These are phyloP conservation scores for Orestias chungarensis DNA, from an alignment of 2,797 vertebrate genomes.

Conservation along the genomic window DNA sequence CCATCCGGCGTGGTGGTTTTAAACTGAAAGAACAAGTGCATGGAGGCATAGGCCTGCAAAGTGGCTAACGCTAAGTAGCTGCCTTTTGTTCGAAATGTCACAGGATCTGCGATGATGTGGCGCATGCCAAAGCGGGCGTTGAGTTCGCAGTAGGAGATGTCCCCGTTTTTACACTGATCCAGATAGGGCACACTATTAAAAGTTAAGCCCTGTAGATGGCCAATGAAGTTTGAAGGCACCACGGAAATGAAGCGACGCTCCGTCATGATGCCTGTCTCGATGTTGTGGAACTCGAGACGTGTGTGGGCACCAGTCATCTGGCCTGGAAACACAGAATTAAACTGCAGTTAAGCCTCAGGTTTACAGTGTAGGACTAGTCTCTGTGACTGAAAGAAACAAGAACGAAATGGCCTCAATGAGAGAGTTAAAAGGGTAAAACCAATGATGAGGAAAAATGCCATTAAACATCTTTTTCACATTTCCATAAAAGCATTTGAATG, in stretches of 20 bases:
- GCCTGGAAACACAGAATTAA: constrained; percentile 70
- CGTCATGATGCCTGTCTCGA: constrained; percentile 96
- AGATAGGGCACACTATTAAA: constrained; percentile 92
- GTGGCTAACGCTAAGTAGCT: constrained; percentile 91
- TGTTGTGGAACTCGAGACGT: constrained; percentile 92
- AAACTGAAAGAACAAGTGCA: constrained; percentile 98
- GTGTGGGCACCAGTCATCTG: constrained; percentile 94
- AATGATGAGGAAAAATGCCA: too few species aligned
- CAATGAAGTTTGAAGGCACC: constrained; percentile 94
- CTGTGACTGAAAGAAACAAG: background rate
- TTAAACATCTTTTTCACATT: too few species aligned
- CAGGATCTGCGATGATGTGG: constrained; percentile 90
- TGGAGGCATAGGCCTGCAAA: constrained; percentile 90
- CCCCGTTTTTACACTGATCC: constrained; percentile 94
- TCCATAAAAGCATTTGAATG: too few species aligned
- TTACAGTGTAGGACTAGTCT: background rate
- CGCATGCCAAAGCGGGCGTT: constrained; percentile 93
- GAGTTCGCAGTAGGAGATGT: constrained; percentile 94
- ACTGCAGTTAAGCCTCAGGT: background rate
- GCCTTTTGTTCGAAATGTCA: constrained; percentile 89
- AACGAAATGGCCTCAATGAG: background rate
- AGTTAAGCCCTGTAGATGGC: constrained; percentile 89
- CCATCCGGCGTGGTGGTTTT: constrained; percentile 92
- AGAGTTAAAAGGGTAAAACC: background rate
- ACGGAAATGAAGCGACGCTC: constrained; percentile 92